phyloP scores from a whole-genome alignment of 2,797 vertebrate genomes.

The Erpetoichthys calabaricus region DNA sequence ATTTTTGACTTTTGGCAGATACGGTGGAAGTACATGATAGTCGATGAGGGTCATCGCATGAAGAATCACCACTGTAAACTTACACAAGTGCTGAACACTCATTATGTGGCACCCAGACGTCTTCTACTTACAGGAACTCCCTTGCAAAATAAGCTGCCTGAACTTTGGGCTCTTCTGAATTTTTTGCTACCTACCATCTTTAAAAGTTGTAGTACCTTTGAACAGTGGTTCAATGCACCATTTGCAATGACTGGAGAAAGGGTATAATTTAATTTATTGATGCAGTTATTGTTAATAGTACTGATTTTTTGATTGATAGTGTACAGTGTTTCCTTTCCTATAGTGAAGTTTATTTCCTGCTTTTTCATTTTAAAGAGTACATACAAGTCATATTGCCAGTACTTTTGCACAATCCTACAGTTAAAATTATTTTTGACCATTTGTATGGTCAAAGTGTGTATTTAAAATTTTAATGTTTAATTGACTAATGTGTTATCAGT shows the following conservation, averaged over 20 bases:
- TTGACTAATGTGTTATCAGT: too few relatives aligned
- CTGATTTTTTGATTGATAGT: too few relatives aligned
- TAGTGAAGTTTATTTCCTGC: too few relatives aligned
- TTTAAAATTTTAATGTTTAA: too few relatives aligned
- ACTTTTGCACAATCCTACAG: too few relatives aligned
- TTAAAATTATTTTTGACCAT: too few relatives aligned
- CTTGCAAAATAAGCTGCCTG: slow-evolving; percentile 87
- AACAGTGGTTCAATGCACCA: slow-evolving; percentile 96
- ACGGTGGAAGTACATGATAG: slow-evolving; percentile 98
- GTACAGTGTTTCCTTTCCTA: too few relatives aligned
- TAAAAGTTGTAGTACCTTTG: slow-evolving; percentile 95
- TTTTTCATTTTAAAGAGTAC: too few relatives aligned
- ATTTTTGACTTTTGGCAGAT: slow-evolving; percentile 51
- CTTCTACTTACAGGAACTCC: slow-evolving; percentile 88
- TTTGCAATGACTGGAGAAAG: slow-evolving; percentile 96
- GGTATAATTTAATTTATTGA: slow-evolving; percentile 37
- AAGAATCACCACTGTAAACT: slow-evolving; percentile 98
- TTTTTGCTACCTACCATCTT: slow-evolving; percentile 95
- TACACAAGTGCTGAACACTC: slow-evolving; percentile 91
- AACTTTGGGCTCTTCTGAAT: slow-evolving; percentile 93
- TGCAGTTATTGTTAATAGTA: too few relatives aligned
- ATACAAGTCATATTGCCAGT: too few relatives aligned
- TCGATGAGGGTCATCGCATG: slow-evolving; percentile 95
- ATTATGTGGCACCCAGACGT: slow-evolving; percentile 86
- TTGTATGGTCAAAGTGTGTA: too few relatives aligned